These are phyloP conservation scores for Drosophila nigricruria DNA, from an alignment of 2,888 invertebrate genomes.

Conservation along the genomic window DNA sequence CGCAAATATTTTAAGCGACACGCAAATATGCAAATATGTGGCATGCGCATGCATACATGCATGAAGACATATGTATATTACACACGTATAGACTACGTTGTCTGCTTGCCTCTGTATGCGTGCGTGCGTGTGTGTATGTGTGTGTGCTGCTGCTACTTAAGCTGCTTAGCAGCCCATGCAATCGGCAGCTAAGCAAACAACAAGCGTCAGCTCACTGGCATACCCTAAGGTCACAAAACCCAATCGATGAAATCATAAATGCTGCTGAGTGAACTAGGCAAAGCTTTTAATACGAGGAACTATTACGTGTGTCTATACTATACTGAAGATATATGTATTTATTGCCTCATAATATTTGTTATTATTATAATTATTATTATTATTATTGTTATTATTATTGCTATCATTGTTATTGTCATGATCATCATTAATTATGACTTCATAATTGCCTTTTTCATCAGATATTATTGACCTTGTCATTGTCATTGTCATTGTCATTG, in stretches of 20 bases:
- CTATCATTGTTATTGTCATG: neutral
- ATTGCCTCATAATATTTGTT: too few species aligned
- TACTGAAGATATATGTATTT: neutral
- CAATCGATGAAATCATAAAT: slow-evolving; percentile 39
- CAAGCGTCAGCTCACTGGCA: slow-evolving; percentile 40
- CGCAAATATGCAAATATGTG: slow-evolving; percentile 79
- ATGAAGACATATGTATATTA: slow-evolving; percentile 37
- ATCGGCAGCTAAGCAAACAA: slow-evolving; percentile 70
- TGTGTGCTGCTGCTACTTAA: slow-evolving; percentile 62
- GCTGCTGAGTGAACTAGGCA: slow-evolving; percentile 10
- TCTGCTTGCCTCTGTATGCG: slow-evolving; percentile 17
- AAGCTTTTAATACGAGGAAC: neutral
- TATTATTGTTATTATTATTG: neutral
- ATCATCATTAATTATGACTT: too few species aligned
- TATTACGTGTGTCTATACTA: neutral
- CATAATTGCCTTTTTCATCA: neutral
- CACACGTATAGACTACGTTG: slow-evolving; percentile 11
- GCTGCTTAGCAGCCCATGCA: slow-evolving; percentile 72
- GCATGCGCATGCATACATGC: slow-evolving; percentile 45
- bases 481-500: neutral
- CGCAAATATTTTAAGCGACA: slow-evolving; percentile 71
- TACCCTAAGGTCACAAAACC: slow-evolving; percentile 56
- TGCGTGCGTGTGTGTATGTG: slow-evolving; percentile 20
- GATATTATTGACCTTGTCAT: neutral
- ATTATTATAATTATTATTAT: neutral